These are phyloP conservation scores for Drosophila melanogaster DNA, from an alignment of 1,140 invertebrate genomes.

Conservation along the genomic window Release_6_plus_ISO1_MT NT_033777.3:20709001-20709500, in stretches of 20 bases:
- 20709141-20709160: constrained; percentile 78
- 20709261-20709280: not conserved
- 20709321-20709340: constrained; percentile 13
- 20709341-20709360: constrained; percentile 45
- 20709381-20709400: constrained; percentile 52
- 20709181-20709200: constrained; percentile 69
- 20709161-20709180: constrained; percentile 81
- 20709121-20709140: constrained; percentile 59
- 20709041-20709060: not conserved
- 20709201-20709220: constrained; percentile 52
- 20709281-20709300: constrained; percentile 52
- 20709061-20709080: constrained; percentile 3
- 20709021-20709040: constrained; percentile 32
- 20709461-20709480: constrained; percentile 6
- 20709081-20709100: not conserved
- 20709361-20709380: constrained; percentile 41
- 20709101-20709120: not conserved
- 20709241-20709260: constrained; percentile 2
- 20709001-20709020: constrained; percentile 70
- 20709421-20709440: not conserved
- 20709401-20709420: constrained; percentile 44
- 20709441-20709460: constrained; percentile 15
- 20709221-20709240: constrained; percentile 18
- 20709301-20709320: constrained; percentile 36
- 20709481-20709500: constrained; percentile 17